phyloP scores from a whole-genome alignment of 2,797 vertebrate genomes.

The Platyrinchus mystaceus region DNA sequence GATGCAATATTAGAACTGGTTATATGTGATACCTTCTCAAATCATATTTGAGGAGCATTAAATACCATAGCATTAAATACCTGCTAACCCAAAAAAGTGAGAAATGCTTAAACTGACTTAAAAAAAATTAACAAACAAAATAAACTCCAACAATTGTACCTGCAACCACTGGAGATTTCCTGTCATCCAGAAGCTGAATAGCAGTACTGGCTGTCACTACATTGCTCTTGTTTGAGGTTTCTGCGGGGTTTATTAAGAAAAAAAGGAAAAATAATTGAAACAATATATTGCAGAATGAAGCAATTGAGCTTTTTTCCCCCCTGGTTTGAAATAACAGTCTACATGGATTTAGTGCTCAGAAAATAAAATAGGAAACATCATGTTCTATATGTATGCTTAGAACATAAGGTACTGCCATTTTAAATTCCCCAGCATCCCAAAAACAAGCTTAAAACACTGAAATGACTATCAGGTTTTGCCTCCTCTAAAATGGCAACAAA shows the following conservation, averaged over 20 bases:
- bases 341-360: neutral
- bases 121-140: neutral
- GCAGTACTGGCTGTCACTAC: constrained; percentile 95
- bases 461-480: neutral
- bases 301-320: neutral
- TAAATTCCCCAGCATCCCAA: neutral
- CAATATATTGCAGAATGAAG: neutral
- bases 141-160: constrained; percentile 75
- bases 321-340: neutral
- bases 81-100: neutral
- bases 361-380: neutral
- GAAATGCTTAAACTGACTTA: neutral
- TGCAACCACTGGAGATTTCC: constrained; percentile 96
- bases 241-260: constrained; percentile 65
- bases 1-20: no score
- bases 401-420: neutral
- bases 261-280: neutral
- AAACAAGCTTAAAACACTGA: neutral
- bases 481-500: neutral
- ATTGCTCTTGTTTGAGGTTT: constrained; percentile 89
- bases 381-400: neutral
- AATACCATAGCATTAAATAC: neutral
- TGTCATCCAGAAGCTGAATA: constrained; percentile 94
- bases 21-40: neutral
- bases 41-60: no score